A percentile compares a stretch with the other conserved stretches of the same genome.
These are phyloP conservation scores for Pteromalus puparum DNA, from an alignment of 1,140 invertebrate genomes.

Conservation along the genomic window DNA sequence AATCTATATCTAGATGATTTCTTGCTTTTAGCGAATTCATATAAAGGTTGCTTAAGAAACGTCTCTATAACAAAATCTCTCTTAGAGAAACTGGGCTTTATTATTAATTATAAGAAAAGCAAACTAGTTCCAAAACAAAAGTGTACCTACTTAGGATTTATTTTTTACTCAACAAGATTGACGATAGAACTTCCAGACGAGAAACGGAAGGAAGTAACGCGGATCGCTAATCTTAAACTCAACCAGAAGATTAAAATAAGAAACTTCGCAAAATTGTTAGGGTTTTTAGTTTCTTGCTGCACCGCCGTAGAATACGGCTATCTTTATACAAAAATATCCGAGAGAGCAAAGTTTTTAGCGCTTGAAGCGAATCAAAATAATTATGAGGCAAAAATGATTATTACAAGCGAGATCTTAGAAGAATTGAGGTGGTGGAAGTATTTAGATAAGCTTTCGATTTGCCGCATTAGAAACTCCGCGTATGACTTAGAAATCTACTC, in stretches of 20 bases:
- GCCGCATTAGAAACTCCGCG: constrained; percentile 12
- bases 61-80: constrained; percentile 41
- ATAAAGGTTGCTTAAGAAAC: constrained; percentile 42
- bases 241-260: constrained; percentile 1
- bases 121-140: constrained; percentile 24
- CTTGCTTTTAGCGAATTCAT: neutral
- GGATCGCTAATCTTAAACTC: constrained; percentile 20
- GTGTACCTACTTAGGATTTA: constrained; percentile 46
- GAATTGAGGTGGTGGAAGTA: constrained; percentile 23
- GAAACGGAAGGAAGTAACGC: constrained; percentile 16
- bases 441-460: constrained; percentile 26
- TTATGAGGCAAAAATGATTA: constrained; percentile 12
- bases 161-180: constrained; percentile 23
- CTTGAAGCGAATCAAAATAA: neutral
- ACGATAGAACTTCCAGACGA: neutral
- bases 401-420: neutral
- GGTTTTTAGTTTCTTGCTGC: constrained; percentile 40
- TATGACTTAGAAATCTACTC: no score
- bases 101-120: constrained; percentile 48
- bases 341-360: constrained; percentile 38
- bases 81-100: constrained; percentile 43
- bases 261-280: constrained; percentile 40
- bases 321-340: constrained; percentile 21
- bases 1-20: constrained; percentile 49
- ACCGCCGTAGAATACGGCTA: constrained; percentile 36